Evolutionary conservation across 2,113 vertebrate genomes (phyloP), one percentile per base, ranked within the genome.

Genomic region (Apeltes quadracus): DNA sequence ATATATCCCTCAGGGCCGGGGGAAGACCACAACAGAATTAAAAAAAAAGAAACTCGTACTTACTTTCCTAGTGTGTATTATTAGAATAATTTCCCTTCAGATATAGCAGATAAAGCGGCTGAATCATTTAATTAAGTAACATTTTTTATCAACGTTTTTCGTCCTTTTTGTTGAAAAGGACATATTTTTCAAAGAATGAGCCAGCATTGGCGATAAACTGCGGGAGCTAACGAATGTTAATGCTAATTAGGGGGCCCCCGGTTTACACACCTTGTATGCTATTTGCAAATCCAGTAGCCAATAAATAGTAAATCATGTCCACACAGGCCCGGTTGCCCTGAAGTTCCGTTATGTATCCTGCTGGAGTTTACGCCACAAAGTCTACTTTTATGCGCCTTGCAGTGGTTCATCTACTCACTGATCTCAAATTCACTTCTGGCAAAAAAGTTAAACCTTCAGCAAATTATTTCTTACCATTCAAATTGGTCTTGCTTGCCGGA

Each of bases 371-470:
- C 61, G 54, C 50, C 62, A 43, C 36, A 38, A 57, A 69, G 46
- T 73, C 63, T 57, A 22, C 66, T 75, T 78, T 41, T 80, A 32
- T 38, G 16, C 68, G 67, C 54, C 64, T 66, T 71, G 54, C 71
- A 61, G 44, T 32, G 44, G 27, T 81, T 75, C 69, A 64, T 70
- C 43, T 59, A 5, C 20, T 48, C 41, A 41, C 48, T 67, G 39
- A 72, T 82, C 72, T 81, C 58, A 59, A 61, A 70, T 50, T 75
- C 59, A 69, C 72, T 55, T 76, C 50, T 72, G 57, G 68, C 20
- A 38, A 61, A 29, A 71, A 69, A 25, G 5, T 5, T 4, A 39
- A 70, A 41, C 51, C 53, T 51, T 67, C 36, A 56, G 76, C 71
- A 81, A 41, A 81, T 54, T 38, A 76, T 85, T 75, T 81, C 57